Evolutionary conservation across 1,140 invertebrate species (phyloP), one percentile per base, ranked within the genome.

Genomic region (Sarcophaga bullata): DNA sequence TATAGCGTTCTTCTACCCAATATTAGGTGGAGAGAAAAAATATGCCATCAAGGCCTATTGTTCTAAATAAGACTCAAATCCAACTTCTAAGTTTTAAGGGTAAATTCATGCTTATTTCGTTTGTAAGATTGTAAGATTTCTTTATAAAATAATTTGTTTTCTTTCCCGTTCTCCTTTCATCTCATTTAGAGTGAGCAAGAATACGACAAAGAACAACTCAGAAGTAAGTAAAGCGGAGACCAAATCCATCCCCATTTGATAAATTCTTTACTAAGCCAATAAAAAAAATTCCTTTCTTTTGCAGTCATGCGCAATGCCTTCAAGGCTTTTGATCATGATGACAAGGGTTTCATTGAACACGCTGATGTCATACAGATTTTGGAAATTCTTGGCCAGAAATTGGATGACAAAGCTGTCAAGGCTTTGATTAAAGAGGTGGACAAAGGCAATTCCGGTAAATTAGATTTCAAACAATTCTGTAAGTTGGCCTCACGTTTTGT

Each of bases 291-390:
- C 49, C 49, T 19, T n/a, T 15, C 73, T 58, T 13, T 0, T 62
- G 48, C 87, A 95, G 95, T 95, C 91, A 91, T 95, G 81, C 93
- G 93, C 83, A 95, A 94, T 86, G 95, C 95, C 15, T 96, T 96
- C 90, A 93, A 94, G 85, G 95, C 95, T 72, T 96, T 96, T 87
- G 95, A 96, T 86, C 93, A 93, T 62, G 95, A 95, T 82, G 94
- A 94, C 85, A 94, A 94, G 80, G 95, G 95, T 3, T 93, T 91
- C 83, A 95, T 96, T 85, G 92, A 93, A 81, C 93, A 93, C 78
- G 93, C 93, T 81, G 95, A 95, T 92, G 93, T 96, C 83, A 93
- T 94, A 4, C 94, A 92, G 9, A 95, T 96, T 85, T 91, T 96
- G 80, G 94, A 95, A 86, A 95, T 95, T 90, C 91, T 96, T 83